These are phyloP conservation scores for Macrostomum cliftonense DNA, from an alignment of 2,888 invertebrate genomes.

Conservation along the genomic window DNA sequence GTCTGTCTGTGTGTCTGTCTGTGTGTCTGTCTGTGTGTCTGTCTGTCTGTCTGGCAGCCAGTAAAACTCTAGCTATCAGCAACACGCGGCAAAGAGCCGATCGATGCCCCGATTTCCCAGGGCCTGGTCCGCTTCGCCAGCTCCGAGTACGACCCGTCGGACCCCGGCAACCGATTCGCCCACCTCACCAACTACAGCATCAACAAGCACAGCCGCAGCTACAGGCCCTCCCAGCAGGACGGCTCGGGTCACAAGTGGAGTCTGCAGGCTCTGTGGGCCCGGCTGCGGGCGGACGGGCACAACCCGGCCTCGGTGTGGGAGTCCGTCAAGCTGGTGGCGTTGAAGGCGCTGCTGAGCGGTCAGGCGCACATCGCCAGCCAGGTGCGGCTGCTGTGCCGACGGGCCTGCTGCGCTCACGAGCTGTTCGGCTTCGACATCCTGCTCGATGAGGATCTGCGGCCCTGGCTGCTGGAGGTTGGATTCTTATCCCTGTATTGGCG, in stretches of 20 bases:
- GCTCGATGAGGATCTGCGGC: slow-evolving; percentile 30
- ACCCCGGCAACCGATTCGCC: slow-evolving; percentile 40
- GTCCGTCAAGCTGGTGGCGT: slow-evolving; percentile 31
- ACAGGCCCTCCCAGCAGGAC: slow-evolving; percentile 37
- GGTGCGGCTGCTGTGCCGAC: slow-evolving; percentile 44
- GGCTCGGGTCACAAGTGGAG: slow-evolving; percentile 32
- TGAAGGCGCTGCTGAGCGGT: slow-evolving; percentile 30
- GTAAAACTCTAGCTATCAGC: no score
- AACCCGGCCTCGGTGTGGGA: slow-evolving; percentile 30
- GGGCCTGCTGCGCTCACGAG: slow-evolving; percentile 36
- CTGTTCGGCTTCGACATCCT: slow-evolving; percentile 36
- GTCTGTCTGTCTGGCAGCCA: no score
- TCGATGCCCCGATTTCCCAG: slow-evolving; percentile 39
- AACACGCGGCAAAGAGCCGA: no score
- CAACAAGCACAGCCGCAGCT: slow-evolving; percentile 33
- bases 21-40: no score
- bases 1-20: no score
- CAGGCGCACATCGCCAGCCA: slow-evolving; percentile 34
- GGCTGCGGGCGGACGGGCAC: slow-evolving; percentile 27
- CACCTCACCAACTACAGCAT: slow-evolving; percentile 42
- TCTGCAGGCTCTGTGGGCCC: slow-evolving; percentile 30
- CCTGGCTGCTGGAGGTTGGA: slow-evolving; percentile 33
- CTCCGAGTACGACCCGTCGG: slow-evolving; percentile 15
- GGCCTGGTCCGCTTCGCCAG: slow-evolving; percentile 46
- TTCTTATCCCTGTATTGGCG: no score